Percentiles rank a stretch among this genome's conserved stretches.
Evolutionary conservation across 2,113 vertebrate genomes (phyloP).

Genomic region (Dryoscopus gambensis): DNA sequence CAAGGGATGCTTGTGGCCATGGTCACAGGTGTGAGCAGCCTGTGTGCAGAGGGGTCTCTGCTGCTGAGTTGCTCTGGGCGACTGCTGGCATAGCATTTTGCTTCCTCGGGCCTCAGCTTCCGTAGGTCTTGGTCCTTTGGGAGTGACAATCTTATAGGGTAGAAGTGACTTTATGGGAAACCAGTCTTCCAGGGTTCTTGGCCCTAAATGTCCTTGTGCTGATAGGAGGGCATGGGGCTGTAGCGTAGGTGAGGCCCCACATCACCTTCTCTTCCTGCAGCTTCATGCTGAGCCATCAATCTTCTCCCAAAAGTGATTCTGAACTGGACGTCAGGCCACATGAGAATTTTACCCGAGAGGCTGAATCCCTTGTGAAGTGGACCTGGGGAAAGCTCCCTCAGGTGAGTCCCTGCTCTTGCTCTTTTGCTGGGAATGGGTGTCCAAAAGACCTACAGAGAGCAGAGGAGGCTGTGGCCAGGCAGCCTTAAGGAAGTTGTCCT

Average conservation of each 20-base stretch:
- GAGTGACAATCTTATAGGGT: not conserved
- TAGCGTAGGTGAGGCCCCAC: not conserved
- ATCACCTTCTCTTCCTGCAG: slow-evolving; percentile 36
- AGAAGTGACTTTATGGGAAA: not conserved
- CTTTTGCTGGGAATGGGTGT: not conserved
- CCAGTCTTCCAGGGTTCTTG: not conserved
- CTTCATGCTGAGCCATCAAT: slow-evolving; percentile 41
- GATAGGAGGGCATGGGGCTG: not conserved
- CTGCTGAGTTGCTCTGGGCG: not conserved
- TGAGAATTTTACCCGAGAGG: slow-evolving; percentile 43
- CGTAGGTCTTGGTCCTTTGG: not conserved
- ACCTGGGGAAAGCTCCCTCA: slow-evolving; percentile 89
- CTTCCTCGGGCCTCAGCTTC: not conserved
- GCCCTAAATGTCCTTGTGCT: not conserved
- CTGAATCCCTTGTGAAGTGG: slow-evolving; percentile 85
- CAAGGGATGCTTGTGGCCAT: not conserved
- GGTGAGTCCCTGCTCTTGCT: slow-evolving; percentile 64
- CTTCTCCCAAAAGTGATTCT: slow-evolving; percentile 89
- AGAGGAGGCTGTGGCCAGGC: not conserved
- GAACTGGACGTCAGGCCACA: slow-evolving; percentile 80
- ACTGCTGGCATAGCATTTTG: not conserved
- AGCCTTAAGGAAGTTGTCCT: not conserved
- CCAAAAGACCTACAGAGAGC: not conserved
- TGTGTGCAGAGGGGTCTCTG: not conserved
- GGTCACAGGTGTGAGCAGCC: not conserved